Base-by-base conservation (phyloP, 2,797 vertebrate species). In the Loriculus beryllinus region DNA sequence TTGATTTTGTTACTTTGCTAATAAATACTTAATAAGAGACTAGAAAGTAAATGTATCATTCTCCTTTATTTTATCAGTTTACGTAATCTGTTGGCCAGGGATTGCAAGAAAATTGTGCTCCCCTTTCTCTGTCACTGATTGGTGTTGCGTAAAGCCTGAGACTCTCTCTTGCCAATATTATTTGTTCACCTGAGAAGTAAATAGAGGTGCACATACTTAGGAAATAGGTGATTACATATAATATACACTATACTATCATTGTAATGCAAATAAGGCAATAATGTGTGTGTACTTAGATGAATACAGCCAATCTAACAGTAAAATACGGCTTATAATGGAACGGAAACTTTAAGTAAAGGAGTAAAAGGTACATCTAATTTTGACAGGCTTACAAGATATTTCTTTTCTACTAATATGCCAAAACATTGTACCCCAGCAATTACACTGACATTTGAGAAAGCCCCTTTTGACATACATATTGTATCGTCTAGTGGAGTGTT, bases 401-500 rank as follows among this genome's bases (percentile, higher is more conserved):
- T 89, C 79, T 92, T 40, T 64, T 70, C 86, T 86, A 25, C 64
- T 81, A 84, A 60, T 74, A 56, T 70, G 51, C 68, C 91, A 92
- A 91, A 97, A 90, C 79, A 76, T 93, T 88, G 39, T 82, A 92
- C 92, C 75, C 86, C 92, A 83, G 75, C 31, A 65, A 94, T 96
- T 93, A 79, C 76, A 69, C 56, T 91, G 90, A 96, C 92, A 91
- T 91, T 93, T 93, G 88, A 94, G 90, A 95, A 93, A 90, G 68
- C 76, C 92, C 37, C 72, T 78, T 95, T 82, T 96, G 93, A 93
- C 92, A 95, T 59, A 86, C 65, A 7, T 40, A 92, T 75, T 93
- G 84, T 96, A 96, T 95, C 83, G 95, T 97, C 96, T 97, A 95
- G 78, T 91, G 88, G 94, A 96, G 84, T 95, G 92, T 91, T 96